Percentiles rank a stretch among this genome's conserved stretches.
Evolutionary conservation across 92 coral and sea anemone species (phyloP).

Genomic region (Hydrozoanthus gracilis): DNA sequence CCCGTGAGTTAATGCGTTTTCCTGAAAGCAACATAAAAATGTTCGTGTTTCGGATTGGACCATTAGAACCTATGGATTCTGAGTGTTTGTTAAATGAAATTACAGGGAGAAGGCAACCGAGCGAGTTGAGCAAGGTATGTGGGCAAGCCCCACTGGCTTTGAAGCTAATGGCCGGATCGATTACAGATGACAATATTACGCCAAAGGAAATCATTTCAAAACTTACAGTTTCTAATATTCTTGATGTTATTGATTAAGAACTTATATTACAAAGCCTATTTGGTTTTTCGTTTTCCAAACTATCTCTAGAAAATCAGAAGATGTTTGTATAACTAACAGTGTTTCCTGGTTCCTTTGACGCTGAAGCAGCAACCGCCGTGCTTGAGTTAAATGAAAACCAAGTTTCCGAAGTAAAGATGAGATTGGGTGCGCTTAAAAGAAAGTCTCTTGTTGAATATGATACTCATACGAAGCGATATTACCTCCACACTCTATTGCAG

Average conservation of each 20-base stretch:
- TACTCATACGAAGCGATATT: background rate
- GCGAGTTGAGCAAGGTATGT: background rate
- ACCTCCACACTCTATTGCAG: background rate
- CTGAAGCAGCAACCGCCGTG: no score
- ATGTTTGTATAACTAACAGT: background rate
- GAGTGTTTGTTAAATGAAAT: background rate
- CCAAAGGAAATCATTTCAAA: background rate
- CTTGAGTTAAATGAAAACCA: background rate
- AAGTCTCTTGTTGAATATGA: background rate
- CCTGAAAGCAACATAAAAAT: background rate
- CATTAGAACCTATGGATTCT: background rate
- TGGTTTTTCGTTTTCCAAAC: background rate
- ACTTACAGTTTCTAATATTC: background rate
- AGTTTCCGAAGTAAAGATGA: background rate
- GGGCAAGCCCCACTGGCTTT: background rate
- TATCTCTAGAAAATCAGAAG: background rate
- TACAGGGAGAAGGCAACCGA: background rate
- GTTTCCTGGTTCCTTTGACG: background rate
- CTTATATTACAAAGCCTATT: background rate
- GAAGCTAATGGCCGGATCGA: conserved; percentile 2
- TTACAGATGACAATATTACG: background rate
- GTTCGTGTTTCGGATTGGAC: background rate
- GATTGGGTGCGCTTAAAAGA: background rate
- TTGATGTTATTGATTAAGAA: conserved; percentile 3
- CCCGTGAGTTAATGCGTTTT: background rate